Evolutionary conservation across 2,888 invertebrate genomes (phyloP), one percentile per base, ranked within the genome.

Genomic region (Gastrophysa polygoni): DNA sequence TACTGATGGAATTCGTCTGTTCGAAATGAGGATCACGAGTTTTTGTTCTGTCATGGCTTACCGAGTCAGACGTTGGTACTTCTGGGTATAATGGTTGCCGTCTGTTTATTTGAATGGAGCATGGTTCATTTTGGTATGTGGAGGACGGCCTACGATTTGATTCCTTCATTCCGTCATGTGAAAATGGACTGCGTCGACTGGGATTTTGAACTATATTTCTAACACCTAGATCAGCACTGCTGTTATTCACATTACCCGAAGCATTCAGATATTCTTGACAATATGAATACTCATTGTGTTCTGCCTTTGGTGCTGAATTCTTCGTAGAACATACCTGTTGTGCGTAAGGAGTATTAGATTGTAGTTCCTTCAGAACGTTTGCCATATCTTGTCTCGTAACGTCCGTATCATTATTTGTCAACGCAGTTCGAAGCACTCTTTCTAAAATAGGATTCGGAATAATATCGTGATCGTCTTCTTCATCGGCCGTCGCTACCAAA

Each of bases 381-480:
- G 82, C 83, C 71, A 82, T 86, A 73, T 78, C 86, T 58, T 87
- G 84, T 61, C 82, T 80, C 70, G 81, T 79, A 72, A 83, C 85
- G 44, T 82, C 82, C 44, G 87, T 82, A 75, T 89, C 89, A 1
- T 90, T 88, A 80, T 89, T 92, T 78, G 87, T 89, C 83, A 91
- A 89, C 0, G 93, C 93, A 0, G 92, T 92, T 66, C 94, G 87
- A 17, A 95, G 80, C 0, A 95, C 94, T 60, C 95, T 85, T 78
- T 95, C 94, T 68, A 95, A 81, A 61, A 95, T 93, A 0, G 95
- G 95, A 82, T 95, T 95, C 0, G 95, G 94, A 74, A 95, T 93
- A 75, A 93, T 94, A 71, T 91, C 91, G 66, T 94, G 94, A 65
- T 93, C 93, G 80, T 94, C 94, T 75, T 95, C 92, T 72, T 95